Percentiles rank a stretch among this genome's conserved stretches.
Evolutionary conservation across 1,140 invertebrate genomes (phyloP).

Genomic region (Cepaea nemoralis): DNA sequence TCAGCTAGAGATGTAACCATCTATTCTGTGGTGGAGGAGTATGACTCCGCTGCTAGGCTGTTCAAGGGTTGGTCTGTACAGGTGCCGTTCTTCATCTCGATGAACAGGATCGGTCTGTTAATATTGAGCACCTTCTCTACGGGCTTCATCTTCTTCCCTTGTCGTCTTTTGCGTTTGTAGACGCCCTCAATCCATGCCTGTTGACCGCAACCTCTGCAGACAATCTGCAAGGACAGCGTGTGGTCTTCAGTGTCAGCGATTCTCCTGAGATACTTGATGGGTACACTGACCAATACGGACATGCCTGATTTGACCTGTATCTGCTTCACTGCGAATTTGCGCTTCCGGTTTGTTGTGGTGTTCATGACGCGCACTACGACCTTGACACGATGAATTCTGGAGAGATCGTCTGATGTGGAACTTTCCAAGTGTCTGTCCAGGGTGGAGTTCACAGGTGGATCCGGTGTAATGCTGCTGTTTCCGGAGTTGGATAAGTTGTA

Average conservation of each 20-base stretch:
- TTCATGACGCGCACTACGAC: neutral
- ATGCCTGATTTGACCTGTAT: neutral
- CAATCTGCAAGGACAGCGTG: neutral
- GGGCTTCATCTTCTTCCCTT: neutral
- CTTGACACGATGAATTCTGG: neutral
- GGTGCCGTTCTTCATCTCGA: neutral
- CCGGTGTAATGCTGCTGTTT: no score
- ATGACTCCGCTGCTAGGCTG: no score
- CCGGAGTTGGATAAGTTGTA: no score
- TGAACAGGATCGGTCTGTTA: neutral
- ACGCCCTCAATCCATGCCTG: neutral
- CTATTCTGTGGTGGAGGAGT: no score
- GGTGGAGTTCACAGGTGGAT: no score
- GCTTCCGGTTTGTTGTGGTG: neutral
- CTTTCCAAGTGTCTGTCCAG: no score
- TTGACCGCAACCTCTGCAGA: neutral
- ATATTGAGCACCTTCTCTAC: neutral
- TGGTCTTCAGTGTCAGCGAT: neutral
- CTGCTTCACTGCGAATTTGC: neutral
- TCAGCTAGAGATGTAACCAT: no score
- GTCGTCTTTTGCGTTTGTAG: neutral
- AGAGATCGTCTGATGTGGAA: no score
- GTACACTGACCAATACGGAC: neutral
- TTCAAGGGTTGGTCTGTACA: no score
- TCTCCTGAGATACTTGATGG: neutral